Percentiles rank a stretch among this genome's conserved stretches.
These are phyloP conservation scores for Tor tambroides DNA, from an alignment of 2,113 vertebrate genomes.

Conservation along the genomic window DNA sequence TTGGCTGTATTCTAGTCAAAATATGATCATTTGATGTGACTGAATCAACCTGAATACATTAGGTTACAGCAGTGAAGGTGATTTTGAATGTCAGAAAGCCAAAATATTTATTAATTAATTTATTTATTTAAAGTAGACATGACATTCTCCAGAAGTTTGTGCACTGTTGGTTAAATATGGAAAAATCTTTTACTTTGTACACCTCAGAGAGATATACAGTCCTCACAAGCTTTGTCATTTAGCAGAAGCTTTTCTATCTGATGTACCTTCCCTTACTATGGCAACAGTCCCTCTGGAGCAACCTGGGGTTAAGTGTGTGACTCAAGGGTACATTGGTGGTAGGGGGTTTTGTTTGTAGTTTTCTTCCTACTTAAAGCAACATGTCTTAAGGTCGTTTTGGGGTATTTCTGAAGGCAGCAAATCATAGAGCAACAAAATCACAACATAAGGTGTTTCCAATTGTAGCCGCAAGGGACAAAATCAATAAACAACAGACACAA, in stretches of 20 bases:
- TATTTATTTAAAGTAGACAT: too few relatives aligned
- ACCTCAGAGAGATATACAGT: conserved; percentile 24
- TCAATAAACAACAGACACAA: conserved; percentile 26
- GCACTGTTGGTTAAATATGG: not conserved
- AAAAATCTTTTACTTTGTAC: conserved; percentile 7
- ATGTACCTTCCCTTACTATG: not conserved
- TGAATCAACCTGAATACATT: not conserved
- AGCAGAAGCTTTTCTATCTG: not conserved
- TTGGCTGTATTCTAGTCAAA: too few relatives aligned
- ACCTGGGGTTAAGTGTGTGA: not conserved
- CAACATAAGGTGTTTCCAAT: conserved; percentile 5
- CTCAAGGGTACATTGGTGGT: not conserved
- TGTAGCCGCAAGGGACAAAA: not conserved
- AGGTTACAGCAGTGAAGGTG: not conserved
- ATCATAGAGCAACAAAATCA: not conserved
- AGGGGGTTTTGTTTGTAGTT: conserved; percentile 11
- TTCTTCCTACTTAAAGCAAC: not conserved
- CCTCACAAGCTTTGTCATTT: conserved; percentile 30
- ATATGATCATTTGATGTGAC: too few relatives aligned
- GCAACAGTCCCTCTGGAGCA: conserved; percentile 2
- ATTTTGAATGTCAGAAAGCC: not conserved
- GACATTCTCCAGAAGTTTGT: not conserved
- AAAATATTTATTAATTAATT: too few relatives aligned
- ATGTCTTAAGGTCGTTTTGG: conserved; percentile 44
- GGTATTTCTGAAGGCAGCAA: conserved; percentile 11